Evolutionary conservation across 2,888 invertebrate genomes (phyloP).

Genomic region (Nasonovia ribisnigri): DNA sequence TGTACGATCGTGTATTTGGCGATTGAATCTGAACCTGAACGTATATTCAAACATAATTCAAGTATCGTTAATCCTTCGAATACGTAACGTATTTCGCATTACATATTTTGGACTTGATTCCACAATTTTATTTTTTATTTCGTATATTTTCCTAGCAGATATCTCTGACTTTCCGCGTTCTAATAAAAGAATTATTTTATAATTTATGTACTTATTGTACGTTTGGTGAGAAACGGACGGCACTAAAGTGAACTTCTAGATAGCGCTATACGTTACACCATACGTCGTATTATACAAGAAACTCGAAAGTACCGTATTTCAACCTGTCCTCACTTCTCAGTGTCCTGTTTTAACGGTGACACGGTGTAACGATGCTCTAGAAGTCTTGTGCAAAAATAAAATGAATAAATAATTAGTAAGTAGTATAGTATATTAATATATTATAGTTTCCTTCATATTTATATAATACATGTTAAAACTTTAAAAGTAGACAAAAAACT

Average conservation of each 20-base stretch:
- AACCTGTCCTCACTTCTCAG: too few species aligned
- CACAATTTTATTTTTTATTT: not conserved
- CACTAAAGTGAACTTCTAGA: not conserved
- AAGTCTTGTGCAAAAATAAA: not conserved
- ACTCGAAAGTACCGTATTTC: too few species aligned
- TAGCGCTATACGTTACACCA: not conserved
- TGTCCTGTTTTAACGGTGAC: too few species aligned
- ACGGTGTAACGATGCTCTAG: too few species aligned
- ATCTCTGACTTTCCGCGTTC: not conserved
- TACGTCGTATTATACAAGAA: not conserved
- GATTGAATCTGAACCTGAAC: not conserved
- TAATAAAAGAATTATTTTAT: not conserved
- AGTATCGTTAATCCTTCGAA: not conserved
- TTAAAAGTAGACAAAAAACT: too few species aligned
- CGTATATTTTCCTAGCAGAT: not conserved
- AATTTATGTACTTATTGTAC: not conserved
- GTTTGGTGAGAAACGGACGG: not conserved
- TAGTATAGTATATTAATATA: too few species aligned
- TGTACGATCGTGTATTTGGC: not conserved
- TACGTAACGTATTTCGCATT: not conserved
- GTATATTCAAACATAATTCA: not conserved
- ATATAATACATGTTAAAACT: too few species aligned
- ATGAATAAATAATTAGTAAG: not conserved
- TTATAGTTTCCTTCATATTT: too few species aligned
- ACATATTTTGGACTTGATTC: not conserved